These are phyloP conservation scores for Thymallus thymallus DNA, from an alignment of 2,113 vertebrate species.

Conservation along the genomic window DNA sequence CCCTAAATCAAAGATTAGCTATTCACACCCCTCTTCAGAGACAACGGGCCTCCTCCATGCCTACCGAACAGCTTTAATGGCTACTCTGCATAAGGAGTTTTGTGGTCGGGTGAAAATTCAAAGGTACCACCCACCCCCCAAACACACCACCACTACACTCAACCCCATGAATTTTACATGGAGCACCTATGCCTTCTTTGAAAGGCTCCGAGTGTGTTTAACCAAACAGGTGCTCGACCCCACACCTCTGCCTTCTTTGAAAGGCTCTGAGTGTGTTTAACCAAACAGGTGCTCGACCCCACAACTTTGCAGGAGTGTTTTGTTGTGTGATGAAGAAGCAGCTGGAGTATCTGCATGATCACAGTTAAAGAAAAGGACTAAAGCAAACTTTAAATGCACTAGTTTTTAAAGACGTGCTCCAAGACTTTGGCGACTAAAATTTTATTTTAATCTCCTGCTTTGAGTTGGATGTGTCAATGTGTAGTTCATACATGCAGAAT, in stretches of 20 bases:
- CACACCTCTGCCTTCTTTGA: too few relatives aligned
- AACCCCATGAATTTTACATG: constrained; percentile 7
- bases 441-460: too few relatives aligned
- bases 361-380: too few relatives aligned
- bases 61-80: constrained; percentile 3
- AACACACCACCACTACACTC: too few relatives aligned
- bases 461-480: too few relatives aligned
- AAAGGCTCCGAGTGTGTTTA: not conserved
- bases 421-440: too few relatives aligned
- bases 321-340: not conserved
- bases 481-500: too few relatives aligned
- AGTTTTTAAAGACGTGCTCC: too few relatives aligned
- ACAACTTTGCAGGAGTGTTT: not conserved
- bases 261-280: not conserved
- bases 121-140: too few relatives aligned
- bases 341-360: not conserved
- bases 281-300: not conserved
- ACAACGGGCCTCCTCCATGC: constrained; percentile 2
- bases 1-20: constrained; percentile 36
- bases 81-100: too few relatives aligned
- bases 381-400: too few relatives aligned
- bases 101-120: too few relatives aligned
- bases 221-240: not conserved
- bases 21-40: constrained; percentile 1
- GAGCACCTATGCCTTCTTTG: not conserved